These are phyloP conservation scores for Brachionus koreanus DNA, from an alignment of 1,140 invertebrate genomes.

Conservation along the genomic window DNA sequence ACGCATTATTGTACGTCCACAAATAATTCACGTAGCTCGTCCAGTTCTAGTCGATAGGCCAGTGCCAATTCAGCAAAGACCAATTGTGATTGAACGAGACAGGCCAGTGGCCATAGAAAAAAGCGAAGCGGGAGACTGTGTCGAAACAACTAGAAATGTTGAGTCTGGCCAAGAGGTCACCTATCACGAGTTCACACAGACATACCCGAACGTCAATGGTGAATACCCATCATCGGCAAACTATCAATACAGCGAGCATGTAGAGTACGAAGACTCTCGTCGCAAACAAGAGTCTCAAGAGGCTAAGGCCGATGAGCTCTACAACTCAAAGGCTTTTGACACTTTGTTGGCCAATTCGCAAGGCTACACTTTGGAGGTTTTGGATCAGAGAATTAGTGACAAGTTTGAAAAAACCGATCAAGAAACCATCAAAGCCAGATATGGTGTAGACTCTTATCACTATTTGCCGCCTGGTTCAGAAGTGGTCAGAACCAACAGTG, in stretches of 20 bases:
- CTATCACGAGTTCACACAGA: slow-evolving; percentile 36
- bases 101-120: slow-evolving; percentile 34
- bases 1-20: slow-evolving; percentile 43
- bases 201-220: background rate
- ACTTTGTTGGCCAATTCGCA: slow-evolving; percentile 11
- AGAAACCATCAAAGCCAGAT: slow-evolving; percentile 16
- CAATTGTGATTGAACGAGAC: slow-evolving; percentile 43
- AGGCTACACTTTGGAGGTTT: slow-evolving; percentile 38
- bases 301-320: background rate
- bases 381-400: slow-evolving; percentile 37
- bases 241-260: slow-evolving; percentile 26
- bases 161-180: slow-evolving; percentile 40
- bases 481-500: background rate
- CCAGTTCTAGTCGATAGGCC: slow-evolving; percentile 43
- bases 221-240: slow-evolving; percentile 17
- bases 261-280: background rate
- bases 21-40: slow-evolving; percentile 44
- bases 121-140: slow-evolving; percentile 16
- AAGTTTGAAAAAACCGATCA: slow-evolving; percentile 42
- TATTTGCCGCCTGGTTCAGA: slow-evolving; percentile 15
- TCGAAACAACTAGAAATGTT: slow-evolving; percentile 24
- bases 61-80: slow-evolving; percentile 40
- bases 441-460: slow-evolving; percentile 36
- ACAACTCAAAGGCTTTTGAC: slow-evolving; percentile 31
- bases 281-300: background rate